Base-by-base conservation (phyloP, 2,797 vertebrate species). In the Mastacembelus armatus region DNA sequence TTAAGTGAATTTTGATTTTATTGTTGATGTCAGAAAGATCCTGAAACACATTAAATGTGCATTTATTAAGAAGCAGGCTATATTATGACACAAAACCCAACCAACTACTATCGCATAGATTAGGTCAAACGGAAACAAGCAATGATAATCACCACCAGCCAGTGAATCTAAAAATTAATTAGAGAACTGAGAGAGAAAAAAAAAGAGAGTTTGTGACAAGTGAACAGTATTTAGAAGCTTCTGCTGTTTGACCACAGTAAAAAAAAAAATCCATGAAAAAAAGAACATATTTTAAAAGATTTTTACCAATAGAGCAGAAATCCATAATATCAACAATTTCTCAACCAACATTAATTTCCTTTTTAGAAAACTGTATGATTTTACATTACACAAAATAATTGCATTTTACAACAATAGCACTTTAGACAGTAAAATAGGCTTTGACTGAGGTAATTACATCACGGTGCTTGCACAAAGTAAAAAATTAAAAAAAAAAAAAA, bases 391-490 rank as follows among this genome's bases (percentile, higher is more conserved):
- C 92, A 93, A 94, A 94, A 94, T 93, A 92, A 84, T 82, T 85
- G 85, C 92, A 92, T 91, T 84, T 90, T 93, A 94, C 92, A 94
- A 92, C 88, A 92, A 90, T 91, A 92, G 74, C 91, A 72, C 88
- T 93, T 92, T 83, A 66, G 86, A 92, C 89, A 92, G 89, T 92
- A 94, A 93, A 93, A 94, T 94, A 94, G 82, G 88, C 88, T 93
- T 91, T 85, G 87, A 87, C 88, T 93, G 92, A 94, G 93, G 93
- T 93, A 94, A 93, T 91, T 91, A 92, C 92, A 94, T 84, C 83
- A 85, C 77, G 88, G 76, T 91, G 84, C 81, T 91, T 89, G 72
- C 92, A 91, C 86, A 92, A 92, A 91, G 83, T 87, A 84, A 91
- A 93, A 92, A 90, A 91, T 81, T 90, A 85, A 89, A 74, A 32